Percentiles rank a stretch among this genome's conserved stretches.
Evolutionary conservation across 2,797 vertebrate genomes (phyloP).

Genomic region (Vultur gryphus): DNA sequence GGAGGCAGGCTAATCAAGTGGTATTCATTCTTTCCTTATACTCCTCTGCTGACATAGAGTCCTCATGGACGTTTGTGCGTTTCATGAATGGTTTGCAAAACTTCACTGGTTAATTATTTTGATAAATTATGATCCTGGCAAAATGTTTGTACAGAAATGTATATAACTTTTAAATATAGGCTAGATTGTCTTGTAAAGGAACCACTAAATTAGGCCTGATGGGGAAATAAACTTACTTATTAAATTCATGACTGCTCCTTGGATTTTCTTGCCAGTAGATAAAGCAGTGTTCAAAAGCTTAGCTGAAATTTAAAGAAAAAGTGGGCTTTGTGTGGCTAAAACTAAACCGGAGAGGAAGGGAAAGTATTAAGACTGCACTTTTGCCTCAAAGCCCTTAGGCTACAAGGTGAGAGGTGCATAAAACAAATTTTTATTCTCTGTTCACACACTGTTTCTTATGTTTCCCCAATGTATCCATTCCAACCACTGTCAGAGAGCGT

Average conservation of each 20-base stretch:
- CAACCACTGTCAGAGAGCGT: fast-evolving
- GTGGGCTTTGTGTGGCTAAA: neutral
- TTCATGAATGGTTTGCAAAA: neutral
- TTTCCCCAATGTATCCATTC: neutral
- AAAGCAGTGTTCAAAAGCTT: neutral
- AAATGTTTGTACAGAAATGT: neutral
- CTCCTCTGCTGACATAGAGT: fast-evolving
- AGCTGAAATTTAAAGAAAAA: neutral
- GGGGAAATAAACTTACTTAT: neutral
- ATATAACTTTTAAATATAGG: neutral
- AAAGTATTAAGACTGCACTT: neutral
- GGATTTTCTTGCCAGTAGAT: neutral
- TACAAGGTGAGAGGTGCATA: neutral
- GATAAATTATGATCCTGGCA: neutral
- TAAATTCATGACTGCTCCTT: neutral
- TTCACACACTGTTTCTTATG: neutral
- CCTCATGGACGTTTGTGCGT: neutral
- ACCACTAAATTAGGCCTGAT: neutral
- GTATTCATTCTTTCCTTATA: neutral
- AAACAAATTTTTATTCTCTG: neutral
- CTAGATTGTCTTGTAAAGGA: neutral
- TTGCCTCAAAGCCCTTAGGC: neutral
- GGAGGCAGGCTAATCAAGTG: neutral
- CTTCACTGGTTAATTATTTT: neutral
- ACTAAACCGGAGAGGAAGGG: neutral